Percentiles rank a stretch among this genome's conserved stretches.
These are phyloP conservation scores for Poeciliopsis infans DNA, from an alignment of 2,797 vertebrate genomes.

Conservation along the genomic window DNA sequence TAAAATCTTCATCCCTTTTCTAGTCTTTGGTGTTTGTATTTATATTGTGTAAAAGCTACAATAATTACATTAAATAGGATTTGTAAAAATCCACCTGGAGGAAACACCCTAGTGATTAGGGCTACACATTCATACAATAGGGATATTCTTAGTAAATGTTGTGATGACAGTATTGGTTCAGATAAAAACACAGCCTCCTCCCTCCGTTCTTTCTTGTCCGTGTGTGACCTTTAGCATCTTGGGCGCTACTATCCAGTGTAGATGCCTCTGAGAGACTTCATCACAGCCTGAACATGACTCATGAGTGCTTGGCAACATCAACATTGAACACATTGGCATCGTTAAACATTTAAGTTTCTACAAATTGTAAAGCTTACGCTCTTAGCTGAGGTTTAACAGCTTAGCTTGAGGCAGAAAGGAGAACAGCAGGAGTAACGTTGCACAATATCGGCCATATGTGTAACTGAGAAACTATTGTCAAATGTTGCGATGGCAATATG, in stretches of 20 bases:
- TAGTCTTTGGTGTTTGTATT: background rate
- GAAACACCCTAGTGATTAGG: background rate
- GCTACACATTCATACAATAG: background rate
- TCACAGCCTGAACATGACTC: background rate
- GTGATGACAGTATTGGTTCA: background rate
- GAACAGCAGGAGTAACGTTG: background rate
- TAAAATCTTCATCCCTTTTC: background rate
- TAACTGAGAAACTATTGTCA: background rate
- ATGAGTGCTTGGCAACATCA: background rate
- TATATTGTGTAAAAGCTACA: background rate
- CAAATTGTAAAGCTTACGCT: background rate
- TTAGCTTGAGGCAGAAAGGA: background rate
- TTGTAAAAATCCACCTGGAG: background rate
- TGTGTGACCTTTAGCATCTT: constrained; percentile 1
- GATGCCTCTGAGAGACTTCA: background rate
- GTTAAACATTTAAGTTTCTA: background rate
- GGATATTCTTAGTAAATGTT: background rate
- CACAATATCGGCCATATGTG: background rate
- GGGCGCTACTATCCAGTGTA: background rate
- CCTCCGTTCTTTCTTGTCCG: background rate
- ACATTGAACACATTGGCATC: background rate
- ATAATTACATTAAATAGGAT: background rate
- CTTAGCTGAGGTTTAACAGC: background rate
- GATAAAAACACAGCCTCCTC: background rate
- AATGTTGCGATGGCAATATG: background rate